These are phyloP conservation scores for Acanthacorydalis orientalis DNA, from an alignment of 2,888 invertebrate species.

Conservation along the genomic window DNA sequence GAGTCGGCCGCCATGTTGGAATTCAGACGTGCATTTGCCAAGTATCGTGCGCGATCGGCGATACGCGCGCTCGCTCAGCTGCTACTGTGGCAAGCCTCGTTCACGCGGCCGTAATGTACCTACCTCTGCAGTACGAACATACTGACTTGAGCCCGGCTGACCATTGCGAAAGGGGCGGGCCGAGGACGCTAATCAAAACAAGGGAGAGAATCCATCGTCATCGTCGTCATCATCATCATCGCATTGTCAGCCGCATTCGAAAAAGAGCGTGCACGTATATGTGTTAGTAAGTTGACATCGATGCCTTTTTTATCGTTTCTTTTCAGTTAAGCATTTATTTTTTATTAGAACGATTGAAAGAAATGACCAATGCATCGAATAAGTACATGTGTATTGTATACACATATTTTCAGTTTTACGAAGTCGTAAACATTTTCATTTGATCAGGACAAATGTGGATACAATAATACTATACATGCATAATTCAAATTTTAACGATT, in stretches of 20 bases:
- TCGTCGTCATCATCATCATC: not conserved
- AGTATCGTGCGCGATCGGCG: conserved; percentile 7
- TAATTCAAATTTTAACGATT: not conserved
- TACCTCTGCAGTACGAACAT: not conserved
- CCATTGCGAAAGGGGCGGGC: not conserved
- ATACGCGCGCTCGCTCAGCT: not conserved
- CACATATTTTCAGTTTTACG: not conserved
- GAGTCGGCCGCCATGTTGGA: conserved; percentile 79
- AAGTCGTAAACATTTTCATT: not conserved
- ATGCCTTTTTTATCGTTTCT: not conserved
- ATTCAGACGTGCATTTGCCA: conserved; percentile 17
- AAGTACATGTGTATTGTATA: not conserved
- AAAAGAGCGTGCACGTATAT: not conserved
- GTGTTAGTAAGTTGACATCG: not conserved
- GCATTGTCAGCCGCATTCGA: not conserved
- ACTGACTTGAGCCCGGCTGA: not conserved
- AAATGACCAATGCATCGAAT: not conserved
- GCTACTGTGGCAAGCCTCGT: not conserved
- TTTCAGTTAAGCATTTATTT: not conserved
- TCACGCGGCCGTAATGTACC: not conserved
- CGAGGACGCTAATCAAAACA: not conserved
- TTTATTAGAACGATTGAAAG: not conserved
- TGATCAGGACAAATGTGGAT: not conserved
- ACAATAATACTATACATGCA: not conserved
- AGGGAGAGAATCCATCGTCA: not conserved